phyloP scores from a whole-genome alignment of 2,888 invertebrate species.

The Cheilosia pagana region DNA sequence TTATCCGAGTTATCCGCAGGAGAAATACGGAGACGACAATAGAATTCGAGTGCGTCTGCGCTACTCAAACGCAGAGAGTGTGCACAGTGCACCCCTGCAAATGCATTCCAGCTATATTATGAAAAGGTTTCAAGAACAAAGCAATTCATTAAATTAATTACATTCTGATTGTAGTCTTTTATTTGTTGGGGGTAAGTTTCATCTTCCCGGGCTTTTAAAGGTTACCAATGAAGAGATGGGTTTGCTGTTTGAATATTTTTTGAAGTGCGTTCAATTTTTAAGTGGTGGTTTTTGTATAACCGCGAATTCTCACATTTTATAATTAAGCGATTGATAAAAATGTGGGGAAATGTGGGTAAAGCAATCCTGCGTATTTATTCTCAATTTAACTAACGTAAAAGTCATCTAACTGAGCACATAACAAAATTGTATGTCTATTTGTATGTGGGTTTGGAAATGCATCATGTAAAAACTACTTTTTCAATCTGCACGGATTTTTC shows the following conservation, averaged over 20 bases:
- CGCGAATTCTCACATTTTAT: too few species aligned
- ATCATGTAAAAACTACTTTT: too few species aligned
- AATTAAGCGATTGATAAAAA: too few species aligned
- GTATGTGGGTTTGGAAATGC: too few species aligned
- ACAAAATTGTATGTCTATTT: too few species aligned
- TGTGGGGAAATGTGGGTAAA: too few species aligned
- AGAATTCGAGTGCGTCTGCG: constrained; percentile 42
- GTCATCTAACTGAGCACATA: too few species aligned
- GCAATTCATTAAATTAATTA: constrained; percentile 71
- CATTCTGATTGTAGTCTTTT: constrained; percentile 61
- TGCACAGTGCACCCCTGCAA: constrained; percentile 34
- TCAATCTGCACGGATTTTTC: too few species aligned
- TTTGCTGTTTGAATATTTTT: background rate
- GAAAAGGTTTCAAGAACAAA: constrained; percentile 67
- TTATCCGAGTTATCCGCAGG: constrained; percentile 65
- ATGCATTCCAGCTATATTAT: constrained; percentile 56
- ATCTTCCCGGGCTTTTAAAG: background rate
- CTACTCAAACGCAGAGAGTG: background rate
- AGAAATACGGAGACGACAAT: constrained; percentile 6
- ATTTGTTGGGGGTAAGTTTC: constrained; percentile 15
- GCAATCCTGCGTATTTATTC: too few species aligned
- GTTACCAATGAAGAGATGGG: background rate
- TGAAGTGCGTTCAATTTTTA: too few species aligned
- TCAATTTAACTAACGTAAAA: too few species aligned
- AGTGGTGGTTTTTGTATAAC: too few species aligned